Conservation (phyloP, 1,140 invertebrate species). For the Lordiphosa collinella region DNA sequence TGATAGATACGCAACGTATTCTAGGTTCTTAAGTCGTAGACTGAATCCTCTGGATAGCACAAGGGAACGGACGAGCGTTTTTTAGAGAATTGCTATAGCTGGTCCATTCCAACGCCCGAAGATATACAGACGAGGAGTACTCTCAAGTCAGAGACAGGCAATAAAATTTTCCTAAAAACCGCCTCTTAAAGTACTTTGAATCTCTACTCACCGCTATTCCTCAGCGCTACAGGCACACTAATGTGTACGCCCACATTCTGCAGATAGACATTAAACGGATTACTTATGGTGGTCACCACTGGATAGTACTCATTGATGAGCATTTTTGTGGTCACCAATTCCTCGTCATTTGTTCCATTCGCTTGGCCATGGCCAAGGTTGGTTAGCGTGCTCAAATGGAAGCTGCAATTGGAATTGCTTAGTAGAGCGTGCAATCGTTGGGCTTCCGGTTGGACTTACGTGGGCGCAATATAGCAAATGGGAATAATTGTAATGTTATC, state of each 20-base stretch:
- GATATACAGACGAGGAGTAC: no score
- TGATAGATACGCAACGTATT: no score
- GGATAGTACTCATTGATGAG: slow-evolving; percentile 78
- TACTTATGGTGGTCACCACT: slow-evolving; percentile 63
- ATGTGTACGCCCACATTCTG: slow-evolving; percentile 74
- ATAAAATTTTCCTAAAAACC: no score
- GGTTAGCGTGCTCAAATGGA: slow-evolving; percentile 77
- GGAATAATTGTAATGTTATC: slow-evolving; percentile 73
- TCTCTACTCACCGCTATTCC: slow-evolving; percentile 66
- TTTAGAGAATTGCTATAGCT: no score
- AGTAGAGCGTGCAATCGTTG: slow-evolving; percentile 14
- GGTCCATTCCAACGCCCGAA: no score
- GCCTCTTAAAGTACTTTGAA: neutral
- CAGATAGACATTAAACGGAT: slow-evolving; percentile 71
- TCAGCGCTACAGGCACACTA: slow-evolving; percentile 55
- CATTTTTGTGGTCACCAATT: slow-evolving; percentile 45
- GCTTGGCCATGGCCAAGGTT: slow-evolving; percentile 51
- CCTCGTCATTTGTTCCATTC: slow-evolving; percentile 2
- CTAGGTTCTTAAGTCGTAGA: no score
- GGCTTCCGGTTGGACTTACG: slow-evolving; percentile 68
- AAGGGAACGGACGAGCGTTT: no score
- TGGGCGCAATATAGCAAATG: slow-evolving; percentile 78
- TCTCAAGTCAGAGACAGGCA: no score
- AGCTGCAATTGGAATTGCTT: slow-evolving; percentile 48
- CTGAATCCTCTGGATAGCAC: no score